Evolutionary conservation across 2,113 vertebrate genomes (phyloP), one percentile per base, ranked within the genome.

Genomic region (Stercorarius parasiticus): DNA sequence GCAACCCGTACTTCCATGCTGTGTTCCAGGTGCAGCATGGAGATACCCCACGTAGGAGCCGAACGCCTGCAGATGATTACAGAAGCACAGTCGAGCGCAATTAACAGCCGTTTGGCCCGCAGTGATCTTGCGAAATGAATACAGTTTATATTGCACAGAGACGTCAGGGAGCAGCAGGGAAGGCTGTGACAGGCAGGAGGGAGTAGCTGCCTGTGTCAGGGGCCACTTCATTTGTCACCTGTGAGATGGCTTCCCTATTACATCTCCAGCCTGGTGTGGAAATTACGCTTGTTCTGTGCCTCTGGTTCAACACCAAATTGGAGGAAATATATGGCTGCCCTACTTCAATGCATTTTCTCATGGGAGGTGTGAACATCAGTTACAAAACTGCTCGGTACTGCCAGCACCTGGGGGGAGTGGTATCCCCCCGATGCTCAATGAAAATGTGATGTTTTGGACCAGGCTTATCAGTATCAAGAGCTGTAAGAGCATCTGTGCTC

Each of bases 201-300:
- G 40, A 92, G 59, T 87, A 93, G 86, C 77, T 87, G 88, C 38
- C 45, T 52, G 6, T 88, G 84, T 91, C 67, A 79, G 73, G 45
- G 77, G 53, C 67, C 62, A 30, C 82, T 89, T 88, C 20, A 69
- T 94, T 97, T 96, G 85, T 96, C 83, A 95, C 88, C 86, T 95
- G 42, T 62, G 89, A 77, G 89, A 72, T 86, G 49, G 56, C 45
- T 97, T 95, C 84, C 59, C 81, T 85, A 77, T 89, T 94, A 65
- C 40, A 55, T 52, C 78, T 95, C 81, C 89, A 94, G 73, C 64
- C 89, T 55, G 74, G 69, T 17, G 10, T 88, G 82, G 89, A 95
- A 96, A 95, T 90, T 53, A 80, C 1, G 0, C 71, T 82, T 72
- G 82, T 88, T 95, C 87, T 73, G 3, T 90, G 84, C 55, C 91